These are phyloP conservation scores for Drepanosiphum platanoidis DNA, from an alignment of 2,888 invertebrate species.

Conservation along the genomic window DNA sequence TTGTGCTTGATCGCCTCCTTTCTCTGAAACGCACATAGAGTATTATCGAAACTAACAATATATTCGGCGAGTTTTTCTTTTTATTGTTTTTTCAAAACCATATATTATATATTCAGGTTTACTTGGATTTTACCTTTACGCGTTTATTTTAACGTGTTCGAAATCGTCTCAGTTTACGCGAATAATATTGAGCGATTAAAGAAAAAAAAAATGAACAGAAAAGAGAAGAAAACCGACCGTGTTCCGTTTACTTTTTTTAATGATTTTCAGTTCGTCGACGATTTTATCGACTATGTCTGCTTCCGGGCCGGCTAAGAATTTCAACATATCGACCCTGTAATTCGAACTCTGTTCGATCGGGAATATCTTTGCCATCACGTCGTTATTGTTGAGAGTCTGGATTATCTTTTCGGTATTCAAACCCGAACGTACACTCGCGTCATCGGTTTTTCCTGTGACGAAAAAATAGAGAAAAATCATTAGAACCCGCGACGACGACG, in stretches of 20 bases:
- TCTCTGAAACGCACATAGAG: neutral
- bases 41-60: no score
- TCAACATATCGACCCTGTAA: neutral
- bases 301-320: neutral
- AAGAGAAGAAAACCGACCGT: no score
- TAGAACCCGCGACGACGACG: no score
- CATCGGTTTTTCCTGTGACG: neutral
- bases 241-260: neutral
- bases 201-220: no score
- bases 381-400: neutral
- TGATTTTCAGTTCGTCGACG: neutral
- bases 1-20: neutral
- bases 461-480: neutral
- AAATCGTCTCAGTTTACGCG: no score
- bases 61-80: no score
- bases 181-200: no score
- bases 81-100: no score
- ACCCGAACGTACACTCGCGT: neutral
- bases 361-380: neutral
- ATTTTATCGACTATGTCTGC: neutral
- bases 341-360: neutral
- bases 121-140: no score
- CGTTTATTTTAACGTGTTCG: no score
- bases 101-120: no score
- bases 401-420: neutral